phyloP scores from a whole-genome alignment of 2,797 vertebrate species.

The Aldrovandia affinis region DNA sequence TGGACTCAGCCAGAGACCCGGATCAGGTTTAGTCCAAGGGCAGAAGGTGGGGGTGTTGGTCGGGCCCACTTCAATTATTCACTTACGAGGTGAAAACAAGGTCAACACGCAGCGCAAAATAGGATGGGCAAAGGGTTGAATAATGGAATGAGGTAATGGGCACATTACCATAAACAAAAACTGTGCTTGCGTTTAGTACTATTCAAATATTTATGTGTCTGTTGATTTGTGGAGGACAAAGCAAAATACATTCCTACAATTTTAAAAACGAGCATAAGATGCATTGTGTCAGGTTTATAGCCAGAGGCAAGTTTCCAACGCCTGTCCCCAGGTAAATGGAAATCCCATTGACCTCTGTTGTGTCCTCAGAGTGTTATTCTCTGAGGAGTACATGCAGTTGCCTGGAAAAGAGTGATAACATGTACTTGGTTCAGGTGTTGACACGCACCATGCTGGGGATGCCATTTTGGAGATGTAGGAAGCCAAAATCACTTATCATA shows the following conservation, averaged over 20 bases:
- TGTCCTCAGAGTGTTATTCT: too few species aligned
- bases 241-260: too few species aligned
- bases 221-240: not conserved
- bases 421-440: not conserved
- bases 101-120: not conserved
- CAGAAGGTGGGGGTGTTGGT: not conserved
- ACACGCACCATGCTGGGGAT: not conserved
- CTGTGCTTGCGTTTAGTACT: too few species aligned
- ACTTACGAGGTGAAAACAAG: slow-evolving; percentile 21
- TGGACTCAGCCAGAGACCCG: not conserved
- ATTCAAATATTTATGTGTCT: not conserved
- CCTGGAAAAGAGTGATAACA: not conserved
- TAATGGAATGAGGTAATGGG: not conserved
- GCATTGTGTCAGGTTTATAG: too few species aligned
- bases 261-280: too few species aligned
- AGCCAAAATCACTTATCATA: not conserved
- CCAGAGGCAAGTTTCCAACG: too few species aligned
- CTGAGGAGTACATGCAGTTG: too few species aligned
- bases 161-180: not conserved
- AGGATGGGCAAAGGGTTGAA: not conserved
- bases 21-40: not conserved
- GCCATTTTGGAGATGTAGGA: not conserved
- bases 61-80: not conserved
- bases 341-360: not conserved
- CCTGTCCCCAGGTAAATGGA: too few species aligned